Conservation (phyloP, 2,888 invertebrate genomes). For the Eupeodes luniger region DNA sequence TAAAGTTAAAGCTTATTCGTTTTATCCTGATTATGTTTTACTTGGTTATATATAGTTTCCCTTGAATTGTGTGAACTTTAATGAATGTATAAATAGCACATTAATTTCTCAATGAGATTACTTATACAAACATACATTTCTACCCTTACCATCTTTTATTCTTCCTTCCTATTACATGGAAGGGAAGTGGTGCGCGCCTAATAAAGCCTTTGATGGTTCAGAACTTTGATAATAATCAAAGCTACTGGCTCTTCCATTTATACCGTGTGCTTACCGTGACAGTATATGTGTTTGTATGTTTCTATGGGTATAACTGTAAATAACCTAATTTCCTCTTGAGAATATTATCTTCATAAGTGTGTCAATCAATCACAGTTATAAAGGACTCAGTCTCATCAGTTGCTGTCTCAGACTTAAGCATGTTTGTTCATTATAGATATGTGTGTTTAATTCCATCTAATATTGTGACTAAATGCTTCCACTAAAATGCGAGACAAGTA, state of each 20-base stretch:
- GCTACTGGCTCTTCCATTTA: not conserved
- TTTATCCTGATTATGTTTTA: no score
- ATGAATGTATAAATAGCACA: slow-evolving; percentile 46
- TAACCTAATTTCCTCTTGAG: slow-evolving; percentile 54
- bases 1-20: no score
- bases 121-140: not conserved
- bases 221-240: slow-evolving; percentile 38
- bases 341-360: slow-evolving; percentile 46
- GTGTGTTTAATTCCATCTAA: slow-evolving; percentile 2
- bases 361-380: slow-evolving; percentile 37
- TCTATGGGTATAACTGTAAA: slow-evolving; percentile 18
- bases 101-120: slow-evolving; percentile 35
- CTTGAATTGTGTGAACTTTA: slow-evolving; percentile 10
- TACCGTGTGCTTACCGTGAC: not conserved
- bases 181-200: not conserved
- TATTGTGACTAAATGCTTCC: slow-evolving; percentile 3
- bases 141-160: slow-evolving; percentile 45
- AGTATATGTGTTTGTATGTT: not conserved
- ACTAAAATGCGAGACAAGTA: not conserved
- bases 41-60: no score
- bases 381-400: not conserved
- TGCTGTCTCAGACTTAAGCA: not conserved
- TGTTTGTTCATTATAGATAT: not conserved
- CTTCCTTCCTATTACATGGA: not conserved
- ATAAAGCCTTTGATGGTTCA: not conserved